Evolutionary conservation across 2,113 vertebrate species (phyloP), one percentile per base, ranked within the genome.

Genomic region (Felis chaus): DNA sequence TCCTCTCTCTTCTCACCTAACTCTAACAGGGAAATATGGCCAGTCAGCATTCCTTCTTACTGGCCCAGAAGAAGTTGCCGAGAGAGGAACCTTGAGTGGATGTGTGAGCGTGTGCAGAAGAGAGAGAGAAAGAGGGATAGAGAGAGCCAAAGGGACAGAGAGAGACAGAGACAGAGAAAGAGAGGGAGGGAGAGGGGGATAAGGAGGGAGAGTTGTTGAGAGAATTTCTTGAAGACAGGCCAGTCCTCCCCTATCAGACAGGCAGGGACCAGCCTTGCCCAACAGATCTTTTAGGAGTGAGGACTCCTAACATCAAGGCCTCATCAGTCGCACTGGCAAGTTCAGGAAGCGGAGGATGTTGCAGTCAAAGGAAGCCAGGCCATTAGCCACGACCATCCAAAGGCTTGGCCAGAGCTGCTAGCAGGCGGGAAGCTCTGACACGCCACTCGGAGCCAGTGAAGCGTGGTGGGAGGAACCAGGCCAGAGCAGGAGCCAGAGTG

Each of bases 41-140:
- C n/a, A 55, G 71, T 93, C 89, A 93, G 86, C 92, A 27, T 53
- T 97, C 89, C 33, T 89, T 96, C 84, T 74, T 76, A 71, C 41
- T 14, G 45, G 61, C 19, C 83, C 10, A 80, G 74, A n/a, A 82
- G 61, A 80, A 74, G 55, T 91, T 91, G 33, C 55, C 27, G 19
- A 50, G 45, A 94, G 69, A 66, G 50, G 65, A 87, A 25, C 4
- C 0, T 66, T 53, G 84, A 25, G 45, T 4, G 8, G 13, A 12
- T 50, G 25, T 27, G 45, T 76, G 74, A 9, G 27, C 16, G 9
- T 50, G 53, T 36, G 31, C 57, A 21, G 1, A 2, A 73, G 36
- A 73, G 36, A 45, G 23, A 74, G 23, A 71, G 68, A 69, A 27
- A 27, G 63, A 65, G 63, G 45, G 45, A 45, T 45, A 65, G 66